A percentile compares a stretch with the other conserved stretches of the same genome.
Evolutionary conservation across 2,888 invertebrate genomes (phyloP).

Genomic region (Scaptodrosophila latifasciaeformis): DNA sequence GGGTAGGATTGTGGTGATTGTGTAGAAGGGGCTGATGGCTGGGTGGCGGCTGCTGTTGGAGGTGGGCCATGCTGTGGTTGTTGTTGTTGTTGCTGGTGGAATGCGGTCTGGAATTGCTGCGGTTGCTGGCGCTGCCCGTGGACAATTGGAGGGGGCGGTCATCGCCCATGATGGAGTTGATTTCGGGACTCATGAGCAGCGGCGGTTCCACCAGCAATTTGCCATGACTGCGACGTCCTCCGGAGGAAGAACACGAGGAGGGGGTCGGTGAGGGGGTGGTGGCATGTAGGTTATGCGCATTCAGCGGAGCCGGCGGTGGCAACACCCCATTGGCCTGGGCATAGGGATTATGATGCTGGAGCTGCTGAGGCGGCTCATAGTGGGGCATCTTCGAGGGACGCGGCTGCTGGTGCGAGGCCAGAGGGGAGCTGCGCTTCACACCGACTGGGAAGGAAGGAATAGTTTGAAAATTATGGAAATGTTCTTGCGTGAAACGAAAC

Average conservation of each 20-base stretch:
- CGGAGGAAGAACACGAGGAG: conserved; percentile 54
- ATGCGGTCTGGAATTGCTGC: no score
- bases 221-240: conserved; percentile 49
- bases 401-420: conserved; percentile 75
- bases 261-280: conserved; percentile 52
- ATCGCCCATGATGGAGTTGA: conserved; percentile 80
- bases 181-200: conserved; percentile 80
- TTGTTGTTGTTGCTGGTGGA: conserved; percentile 23
- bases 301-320: conserved; percentile 29
- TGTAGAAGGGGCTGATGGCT: conserved; percentile 1
- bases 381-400: conserved; percentile 75
- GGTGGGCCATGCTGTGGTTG: conserved; percentile 23
- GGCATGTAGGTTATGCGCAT: conserved; percentile 26
- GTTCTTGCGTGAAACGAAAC: conserved; percentile 23
- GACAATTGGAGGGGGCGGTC: conserved; percentile 74
- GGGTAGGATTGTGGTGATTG: no score
- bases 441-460: conserved; percentile 54
- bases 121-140: background rate
- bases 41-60: conserved; percentile 7
- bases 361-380: conserved; percentile 58
- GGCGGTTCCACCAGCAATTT: conserved; percentile 71
- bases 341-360: conserved; percentile 62
- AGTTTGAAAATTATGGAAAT: background rate
- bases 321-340: conserved; percentile 55
- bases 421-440: conserved; percentile 77